These are phyloP conservation scores for Andrena dorsata DNA, from an alignment of 2,888 invertebrate genomes.

Conservation along the genomic window DNA sequence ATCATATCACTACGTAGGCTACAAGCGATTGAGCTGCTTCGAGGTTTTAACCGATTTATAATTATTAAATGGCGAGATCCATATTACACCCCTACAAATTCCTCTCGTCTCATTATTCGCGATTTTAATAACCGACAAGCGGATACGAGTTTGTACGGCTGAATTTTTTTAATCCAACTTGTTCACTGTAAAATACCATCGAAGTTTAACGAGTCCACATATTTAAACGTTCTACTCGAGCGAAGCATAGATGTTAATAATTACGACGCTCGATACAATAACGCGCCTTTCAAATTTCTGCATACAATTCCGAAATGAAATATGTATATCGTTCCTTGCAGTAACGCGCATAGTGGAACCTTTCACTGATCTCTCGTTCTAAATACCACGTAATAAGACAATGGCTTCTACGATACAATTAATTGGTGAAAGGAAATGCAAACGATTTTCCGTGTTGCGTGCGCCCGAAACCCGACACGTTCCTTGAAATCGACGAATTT, in stretches of 20 bases:
- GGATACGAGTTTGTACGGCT: background rate
- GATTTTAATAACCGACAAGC: background rate
- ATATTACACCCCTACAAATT: background rate
- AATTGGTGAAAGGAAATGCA: conserved; percentile 20
- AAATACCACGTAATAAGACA: conserved; percentile 25
- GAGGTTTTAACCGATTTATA: conserved; percentile 10
- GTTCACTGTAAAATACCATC: background rate
- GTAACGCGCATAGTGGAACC: background rate
- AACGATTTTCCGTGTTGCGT: background rate
- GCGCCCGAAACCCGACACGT: background rate
- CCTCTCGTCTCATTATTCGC: background rate
- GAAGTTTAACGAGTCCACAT: background rate
- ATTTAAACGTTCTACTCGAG: background rate
- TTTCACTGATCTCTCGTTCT: conserved; percentile 17
- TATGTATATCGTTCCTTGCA: conserved; percentile 3
- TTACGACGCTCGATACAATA: background rate
- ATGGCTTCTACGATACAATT: conserved; percentile 4
- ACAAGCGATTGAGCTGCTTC: background rate
- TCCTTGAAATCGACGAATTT: conserved; percentile 5
- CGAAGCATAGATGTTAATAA: too few relatives aligned
- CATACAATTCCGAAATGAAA: conserved; percentile 10
- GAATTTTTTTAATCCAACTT: background rate
- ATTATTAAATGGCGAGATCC: background rate
- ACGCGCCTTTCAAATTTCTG: conserved; percentile 20
- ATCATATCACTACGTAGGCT: background rate